phyloP scores from a whole-genome alignment of 2,113 vertebrate genomes.

The Malurus melanocephalus region DNA sequence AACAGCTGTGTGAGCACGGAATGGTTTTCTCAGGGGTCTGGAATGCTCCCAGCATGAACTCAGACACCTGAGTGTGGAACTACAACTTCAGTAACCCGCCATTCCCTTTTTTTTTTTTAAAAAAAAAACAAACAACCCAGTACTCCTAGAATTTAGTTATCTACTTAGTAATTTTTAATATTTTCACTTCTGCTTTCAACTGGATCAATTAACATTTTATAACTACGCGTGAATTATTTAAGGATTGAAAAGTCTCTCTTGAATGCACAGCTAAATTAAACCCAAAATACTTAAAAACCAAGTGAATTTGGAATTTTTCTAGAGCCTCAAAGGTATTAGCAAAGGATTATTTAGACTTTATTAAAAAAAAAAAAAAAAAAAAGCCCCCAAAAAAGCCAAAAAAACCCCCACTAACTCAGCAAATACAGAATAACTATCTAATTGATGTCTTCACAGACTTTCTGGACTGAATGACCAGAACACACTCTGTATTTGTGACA shows the following conservation, averaged over 20 bases:
- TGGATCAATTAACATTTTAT: not conserved
- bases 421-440: not conserved
- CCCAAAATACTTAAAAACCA: not conserved
- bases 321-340: not conserved
- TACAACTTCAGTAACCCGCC: not conserved
- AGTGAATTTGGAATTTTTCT: not conserved
- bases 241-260: not conserved
- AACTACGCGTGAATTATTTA: constrained; percentile 3
- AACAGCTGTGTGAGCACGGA: not conserved
- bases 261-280: constrained; percentile 11
- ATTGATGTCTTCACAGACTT: not conserved
- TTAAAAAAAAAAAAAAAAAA: not conserved
- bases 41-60: not conserved
- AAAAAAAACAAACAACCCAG: no score
- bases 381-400: no score
- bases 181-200: not conserved
- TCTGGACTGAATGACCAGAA: not conserved
- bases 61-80: not conserved
- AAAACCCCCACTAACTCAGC: not conserved
- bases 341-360: not conserved
- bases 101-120: not conserved
- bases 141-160: not conserved
- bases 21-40: not conserved
- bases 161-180: not conserved
- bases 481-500: not conserved